Evolutionary conservation across 2,113 vertebrate species (phyloP).

Genomic region (Crotalus helleri): DNA sequence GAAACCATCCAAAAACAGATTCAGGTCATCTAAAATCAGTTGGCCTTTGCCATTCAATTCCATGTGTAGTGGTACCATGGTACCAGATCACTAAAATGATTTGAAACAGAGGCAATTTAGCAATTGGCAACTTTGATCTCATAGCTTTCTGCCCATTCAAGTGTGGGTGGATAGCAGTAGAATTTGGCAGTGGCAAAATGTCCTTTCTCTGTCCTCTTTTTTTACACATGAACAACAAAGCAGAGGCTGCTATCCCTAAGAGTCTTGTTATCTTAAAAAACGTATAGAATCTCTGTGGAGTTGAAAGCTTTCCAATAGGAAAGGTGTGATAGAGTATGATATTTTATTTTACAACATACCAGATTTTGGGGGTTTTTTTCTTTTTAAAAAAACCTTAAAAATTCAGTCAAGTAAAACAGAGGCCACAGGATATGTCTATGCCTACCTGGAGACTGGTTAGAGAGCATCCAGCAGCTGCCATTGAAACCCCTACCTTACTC

Average conservation of each 20-base stretch:
- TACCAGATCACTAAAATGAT: not conserved
- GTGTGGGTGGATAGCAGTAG: not conserved
- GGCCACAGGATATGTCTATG: not conserved
- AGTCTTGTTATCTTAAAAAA: not conserved
- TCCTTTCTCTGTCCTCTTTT: not conserved
- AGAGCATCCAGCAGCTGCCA: not conserved
- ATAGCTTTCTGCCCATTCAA: not conserved
- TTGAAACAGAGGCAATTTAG: not conserved
- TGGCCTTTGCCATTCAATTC: not conserved
- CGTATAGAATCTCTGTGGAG: not conserved
- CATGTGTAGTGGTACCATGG: not conserved
- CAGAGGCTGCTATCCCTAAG: not conserved
- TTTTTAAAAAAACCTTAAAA: not conserved
- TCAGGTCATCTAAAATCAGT: not conserved
- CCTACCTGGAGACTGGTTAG: not conserved
- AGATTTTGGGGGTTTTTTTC: not conserved
- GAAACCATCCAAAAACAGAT: not conserved
- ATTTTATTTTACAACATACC: not conserved
- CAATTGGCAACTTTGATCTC: not conserved
- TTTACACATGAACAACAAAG: not conserved
- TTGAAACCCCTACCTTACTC: too few species aligned
- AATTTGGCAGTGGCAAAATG: not conserved
- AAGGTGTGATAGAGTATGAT: not conserved
- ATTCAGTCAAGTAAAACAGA: not conserved
- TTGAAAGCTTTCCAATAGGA: not conserved